Conservation (phyloP, 1,140 invertebrate genomes). For the Colletes latitarsis region DNA sequence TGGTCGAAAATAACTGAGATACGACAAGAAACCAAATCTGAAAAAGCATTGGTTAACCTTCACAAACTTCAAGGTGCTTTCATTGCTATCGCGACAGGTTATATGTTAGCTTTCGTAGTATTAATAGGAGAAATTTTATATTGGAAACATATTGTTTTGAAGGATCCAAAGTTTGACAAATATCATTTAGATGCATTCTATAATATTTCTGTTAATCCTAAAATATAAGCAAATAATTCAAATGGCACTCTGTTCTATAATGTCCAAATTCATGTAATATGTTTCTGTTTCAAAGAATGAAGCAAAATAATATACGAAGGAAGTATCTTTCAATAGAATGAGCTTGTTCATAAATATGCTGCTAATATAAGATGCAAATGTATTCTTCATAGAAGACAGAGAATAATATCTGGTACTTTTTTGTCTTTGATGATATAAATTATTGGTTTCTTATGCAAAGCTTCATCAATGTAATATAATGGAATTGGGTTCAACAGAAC, state of each 20-base stretch:
- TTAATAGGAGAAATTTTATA: constrained; percentile 84
- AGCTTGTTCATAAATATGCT: too few species aligned
- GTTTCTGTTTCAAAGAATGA: background rate
- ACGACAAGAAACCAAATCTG: constrained; percentile 78
- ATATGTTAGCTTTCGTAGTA: constrained; percentile 82
- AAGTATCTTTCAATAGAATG: too few species aligned
- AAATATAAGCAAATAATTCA: constrained; percentile 11
- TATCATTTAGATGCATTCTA: constrained; percentile 84
- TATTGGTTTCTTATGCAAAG: too few species aligned
- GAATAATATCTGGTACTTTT: too few species aligned
- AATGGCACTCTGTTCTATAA: background rate
- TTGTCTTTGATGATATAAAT: too few species aligned
- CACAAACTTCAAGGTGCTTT: constrained; percentile 89
- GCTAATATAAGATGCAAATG: too few species aligned
- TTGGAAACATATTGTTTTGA: constrained; percentile 85
- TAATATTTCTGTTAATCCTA: constrained; percentile 18
- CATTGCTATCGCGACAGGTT: constrained; percentile 86
- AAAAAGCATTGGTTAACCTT: constrained; percentile 88
- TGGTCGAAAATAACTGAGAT: constrained; percentile 80
- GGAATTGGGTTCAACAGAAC: too few species aligned
- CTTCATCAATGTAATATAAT: too few species aligned
- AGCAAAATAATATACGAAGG: too few species aligned
- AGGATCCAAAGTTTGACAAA: constrained; percentile 87
- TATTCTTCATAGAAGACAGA: too few species aligned
- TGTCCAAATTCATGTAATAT: background rate